Percentiles rank a stretch among this genome's conserved stretches.
Conservation (phyloP, 2,113 vertebrate species). For the Ochotona curzoniae region DNA sequence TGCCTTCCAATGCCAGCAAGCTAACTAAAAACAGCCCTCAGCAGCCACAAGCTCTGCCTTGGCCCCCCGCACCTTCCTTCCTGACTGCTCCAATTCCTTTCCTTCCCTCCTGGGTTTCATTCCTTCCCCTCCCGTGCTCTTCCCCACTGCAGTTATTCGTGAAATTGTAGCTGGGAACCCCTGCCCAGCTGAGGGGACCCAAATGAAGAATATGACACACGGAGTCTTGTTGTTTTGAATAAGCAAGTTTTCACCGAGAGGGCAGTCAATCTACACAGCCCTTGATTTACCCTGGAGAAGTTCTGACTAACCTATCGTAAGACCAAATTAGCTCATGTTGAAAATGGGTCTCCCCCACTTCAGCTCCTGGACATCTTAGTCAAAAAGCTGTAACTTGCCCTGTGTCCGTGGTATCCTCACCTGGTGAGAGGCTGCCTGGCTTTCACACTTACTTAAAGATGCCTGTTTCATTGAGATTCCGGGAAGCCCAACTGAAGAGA, state of each 20-base stretch:
- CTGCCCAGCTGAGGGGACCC: background rate
- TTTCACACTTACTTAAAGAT: background rate
- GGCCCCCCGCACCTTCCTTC: background rate
- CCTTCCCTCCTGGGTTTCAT: background rate
- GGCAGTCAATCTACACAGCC: background rate
- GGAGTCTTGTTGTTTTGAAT: background rate
- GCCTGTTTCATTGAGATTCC: background rate
- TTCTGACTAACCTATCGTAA: background rate
- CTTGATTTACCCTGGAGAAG: background rate
- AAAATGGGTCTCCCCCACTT: background rate
- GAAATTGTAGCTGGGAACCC: background rate
- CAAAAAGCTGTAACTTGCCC: too few species aligned
- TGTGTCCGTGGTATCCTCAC: too few species aligned
- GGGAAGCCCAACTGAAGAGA: background rate
- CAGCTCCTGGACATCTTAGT: background rate
- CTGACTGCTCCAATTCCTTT: background rate
- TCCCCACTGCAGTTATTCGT: background rate
- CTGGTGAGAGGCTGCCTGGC: background rate
- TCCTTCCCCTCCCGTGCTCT: background rate
- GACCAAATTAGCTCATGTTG: background rate
- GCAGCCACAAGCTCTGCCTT: constrained; percentile 35
- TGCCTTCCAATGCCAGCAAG: constrained; percentile 16
- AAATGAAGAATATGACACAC: background rate
- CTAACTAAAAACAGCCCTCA: constrained; percentile 11
- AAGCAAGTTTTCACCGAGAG: background rate